Evolutionary conservation across 1,140 invertebrate genomes (phyloP).

Genomic region (Drosophila azteca): DNA sequence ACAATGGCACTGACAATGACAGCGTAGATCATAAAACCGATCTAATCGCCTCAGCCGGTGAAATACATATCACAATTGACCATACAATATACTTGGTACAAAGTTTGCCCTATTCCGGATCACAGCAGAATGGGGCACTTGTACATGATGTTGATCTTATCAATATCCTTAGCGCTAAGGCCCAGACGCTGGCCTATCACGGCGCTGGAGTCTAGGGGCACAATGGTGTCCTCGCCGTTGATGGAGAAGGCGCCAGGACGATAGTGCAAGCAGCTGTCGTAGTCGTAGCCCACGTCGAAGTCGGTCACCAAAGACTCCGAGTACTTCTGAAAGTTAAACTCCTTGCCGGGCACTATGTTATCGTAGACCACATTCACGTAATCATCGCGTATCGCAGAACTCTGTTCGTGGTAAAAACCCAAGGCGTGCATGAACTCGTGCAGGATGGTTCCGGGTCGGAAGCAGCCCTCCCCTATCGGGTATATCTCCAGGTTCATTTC

Average conservation of each 20-base stretch:
- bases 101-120: slow-evolving; percentile 9
- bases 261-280: slow-evolving; percentile 92
- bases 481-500: slow-evolving; percentile 84
- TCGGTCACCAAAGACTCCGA: slow-evolving; percentile 79
- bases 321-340: slow-evolving; percentile 86
- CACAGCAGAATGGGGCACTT: slow-evolving; percentile 70
- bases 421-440: slow-evolving; percentile 89
- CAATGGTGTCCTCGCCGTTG: slow-evolving; percentile 89
- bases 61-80: slow-evolving; percentile 49
- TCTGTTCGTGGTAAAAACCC: slow-evolving; percentile 87
- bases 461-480: slow-evolving; percentile 84
- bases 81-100: slow-evolving; percentile 12
- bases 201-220: slow-evolving; percentile 78
- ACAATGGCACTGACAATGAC: slow-evolving; percentile 31
- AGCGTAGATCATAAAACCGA: slow-evolving; percentile 47
- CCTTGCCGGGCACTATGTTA: slow-evolving; percentile 85
- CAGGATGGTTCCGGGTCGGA: slow-evolving; percentile 85
- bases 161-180: slow-evolving; percentile 86
- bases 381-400: slow-evolving; percentile 86
- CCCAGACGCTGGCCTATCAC: slow-evolving; percentile 87
- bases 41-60: slow-evolving; percentile 37
- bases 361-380: slow-evolving; percentile 85
- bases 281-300: slow-evolving; percentile 87
- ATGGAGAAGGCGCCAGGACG: slow-evolving; percentile 88
- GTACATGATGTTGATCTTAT: slow-evolving; percentile 80